Base-by-base conservation (phyloP, 2,797 vertebrate species). In the Hyperoplus lanceolatus region DNA sequence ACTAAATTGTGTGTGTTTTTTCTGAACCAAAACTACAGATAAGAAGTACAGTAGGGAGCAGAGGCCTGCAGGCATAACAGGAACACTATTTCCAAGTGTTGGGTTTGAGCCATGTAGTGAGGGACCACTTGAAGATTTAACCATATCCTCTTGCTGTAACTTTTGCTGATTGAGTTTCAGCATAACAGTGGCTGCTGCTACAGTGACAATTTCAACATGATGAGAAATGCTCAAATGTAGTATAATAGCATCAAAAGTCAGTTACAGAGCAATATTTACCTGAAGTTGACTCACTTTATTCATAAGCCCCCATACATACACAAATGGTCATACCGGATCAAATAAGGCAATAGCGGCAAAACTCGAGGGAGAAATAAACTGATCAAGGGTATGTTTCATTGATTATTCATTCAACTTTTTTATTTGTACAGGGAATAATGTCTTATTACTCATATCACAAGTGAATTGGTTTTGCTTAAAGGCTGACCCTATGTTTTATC, bases 11-110 rank as follows among this genome's bases (percentile, higher is more conserved):
- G 2, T 29, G 29, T 65, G 6, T 57, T 14, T 60, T 42, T 68
- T 69, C 39, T 63, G 12, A 72, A 65, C 53, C 21, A 41, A 57
- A 68, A 39, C 54, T 14, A 12, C 3, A n/a, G n/a, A n/a, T 39
- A 56, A 49, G 8, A 29, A 41, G 50, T 16, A 21, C 8, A 46
- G 53, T 45, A 39, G 71, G 59, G 68, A 51, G 60, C 62, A 16
- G 48, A 55, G 42, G 59, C 14, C 73, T 54, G 42, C 6, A 53
- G 79, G 60, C 66, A 63, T 41, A 65, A 60, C 13, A n/a, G 49
- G 45, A 4, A 61, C 46, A 71, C 15, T 21, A 48, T 69, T 42
- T 69, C 50, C 12, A 41, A 53, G 41, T 46, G 58, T 54, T 46
- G 61, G 62, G 59, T 39, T 73, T 39, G 12, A 43, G 18, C 39